Evolutionary conservation across 2,888 invertebrate genomes (phyloP).

Genomic region (Mylabris sibirica): DNA sequence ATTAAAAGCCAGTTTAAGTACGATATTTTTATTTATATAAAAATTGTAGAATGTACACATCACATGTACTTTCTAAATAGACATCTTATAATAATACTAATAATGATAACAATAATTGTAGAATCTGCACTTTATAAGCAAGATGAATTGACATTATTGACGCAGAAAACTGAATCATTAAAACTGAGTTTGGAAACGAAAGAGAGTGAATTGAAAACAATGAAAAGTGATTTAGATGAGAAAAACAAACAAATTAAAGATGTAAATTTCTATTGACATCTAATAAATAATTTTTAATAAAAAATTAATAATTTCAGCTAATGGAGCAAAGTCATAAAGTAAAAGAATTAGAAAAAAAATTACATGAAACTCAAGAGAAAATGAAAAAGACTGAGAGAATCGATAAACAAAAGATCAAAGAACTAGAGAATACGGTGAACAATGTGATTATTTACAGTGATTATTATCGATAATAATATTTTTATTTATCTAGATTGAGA

Average conservation of each 20-base stretch:
- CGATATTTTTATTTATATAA: background rate
- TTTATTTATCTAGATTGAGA: slow-evolving; percentile 49
- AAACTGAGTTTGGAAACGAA: slow-evolving; percentile 71
- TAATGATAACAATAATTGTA: slow-evolving; percentile 43
- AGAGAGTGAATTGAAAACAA: slow-evolving; percentile 69
- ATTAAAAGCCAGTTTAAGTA: slow-evolving; percentile 50
- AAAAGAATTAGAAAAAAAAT: slow-evolving; percentile 71
- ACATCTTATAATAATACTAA: slow-evolving; percentile 12
- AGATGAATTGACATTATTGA: slow-evolving; percentile 65
- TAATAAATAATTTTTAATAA: background rate
- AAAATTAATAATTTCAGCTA: slow-evolving; percentile 60
- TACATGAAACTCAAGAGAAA: slow-evolving; percentile 74
- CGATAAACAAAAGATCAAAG: slow-evolving; percentile 67
- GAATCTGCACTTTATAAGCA: slow-evolving; percentile 67
- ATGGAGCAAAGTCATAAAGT: slow-evolving; percentile 71
- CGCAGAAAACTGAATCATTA: slow-evolving; percentile 70
- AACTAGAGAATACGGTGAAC: slow-evolving; percentile 70
- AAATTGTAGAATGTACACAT: background rate
- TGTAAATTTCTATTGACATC: slow-evolving; percentile 54
- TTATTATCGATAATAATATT: slow-evolving; percentile 26
- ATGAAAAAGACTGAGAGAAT: slow-evolving; percentile 67
- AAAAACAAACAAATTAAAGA: slow-evolving; percentile 69
- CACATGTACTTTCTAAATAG: background rate
- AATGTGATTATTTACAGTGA: background rate
- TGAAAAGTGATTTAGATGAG: slow-evolving; percentile 69